Evolutionary conservation across 2,888 invertebrate species (phyloP), one percentile per base, ranked within the genome.

Genomic region (Beris morrisii): DNA sequence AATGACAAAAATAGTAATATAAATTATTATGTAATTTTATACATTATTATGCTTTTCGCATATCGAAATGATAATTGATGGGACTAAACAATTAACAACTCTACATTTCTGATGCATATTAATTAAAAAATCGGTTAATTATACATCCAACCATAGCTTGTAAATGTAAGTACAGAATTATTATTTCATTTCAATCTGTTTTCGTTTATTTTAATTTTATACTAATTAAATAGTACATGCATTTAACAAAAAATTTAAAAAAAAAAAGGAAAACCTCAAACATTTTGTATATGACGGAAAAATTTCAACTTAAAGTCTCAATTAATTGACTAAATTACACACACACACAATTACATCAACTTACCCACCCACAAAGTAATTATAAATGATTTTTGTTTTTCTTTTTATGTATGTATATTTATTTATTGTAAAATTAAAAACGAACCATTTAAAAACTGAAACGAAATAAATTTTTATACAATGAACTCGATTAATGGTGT

Each of bases 131-230:
- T 72, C 71, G 72, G 55, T 72, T 69, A 66, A 57, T 58, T 64
- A 38, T 38, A 69, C 69, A 67, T 69, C 67, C 72, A 70, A 70
- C 71, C 67, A 72, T 73, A 73, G 73, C 71, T 73, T 72, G 72
- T 73, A 70, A 73, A 73, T 72, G 73, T 73, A 73, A 73, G 73
- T 73, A 73, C 72, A 67, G 55, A 68, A 44, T 45, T 56, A 38
- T 32, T 12, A 12, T 58, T 58, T 4, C 30, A 46, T 11, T 59
- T 22, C 30, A 59, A 15, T 56, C 22, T 45, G 4, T 44, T 57
- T 57, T 15, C 4, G 13, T 58, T 58, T 58, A 31, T 53, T 53
- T 55, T 67, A 45, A 55, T 56, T 61, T 30, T 38, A 54, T 63
- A 56, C 54, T 32, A 59, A 53, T 59, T 44, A 57, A 67, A 48